phyloP scores from a whole-genome alignment of 2,113 vertebrate genomes.

The Brachypteracias leptosomus region DNA sequence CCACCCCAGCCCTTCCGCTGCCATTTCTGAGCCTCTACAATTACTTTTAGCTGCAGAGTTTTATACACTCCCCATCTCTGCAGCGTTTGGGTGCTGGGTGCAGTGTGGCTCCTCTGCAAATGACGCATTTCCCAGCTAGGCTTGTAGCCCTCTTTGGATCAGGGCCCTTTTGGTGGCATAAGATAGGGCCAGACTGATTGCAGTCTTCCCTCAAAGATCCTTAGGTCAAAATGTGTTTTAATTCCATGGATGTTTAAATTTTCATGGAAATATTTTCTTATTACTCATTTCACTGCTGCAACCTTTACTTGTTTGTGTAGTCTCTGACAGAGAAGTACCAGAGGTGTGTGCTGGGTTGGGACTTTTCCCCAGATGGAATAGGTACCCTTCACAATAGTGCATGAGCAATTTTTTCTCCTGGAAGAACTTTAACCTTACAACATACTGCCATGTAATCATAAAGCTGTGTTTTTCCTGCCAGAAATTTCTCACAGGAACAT shows the following conservation, averaged over 20 bases:
- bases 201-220: background rate
- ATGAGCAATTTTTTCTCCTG: background rate
- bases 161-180: background rate
- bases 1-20: background rate
- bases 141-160: background rate
- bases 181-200: background rate
- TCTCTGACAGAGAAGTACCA: background rate
- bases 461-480: constrained; percentile 26
- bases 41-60: background rate
- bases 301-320: background rate
- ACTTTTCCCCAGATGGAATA: background rate
- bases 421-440: background rate
- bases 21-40: background rate
- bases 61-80: background rate
- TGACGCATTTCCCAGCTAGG: fast-evolving
- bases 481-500: constrained; percentile 40
- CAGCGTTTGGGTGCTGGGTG: background rate
- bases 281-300: background rate
- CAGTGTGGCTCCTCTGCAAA: background rate
- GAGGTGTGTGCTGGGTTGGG: background rate
- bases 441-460: background rate
- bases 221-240: background rate
- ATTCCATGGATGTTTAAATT: background rate
- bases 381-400: background rate
- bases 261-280: background rate